Percentiles rank a stretch among this genome's conserved stretches.
Conservation (phyloP, 2,113 vertebrate genomes). For the Clarias magur region DNA sequence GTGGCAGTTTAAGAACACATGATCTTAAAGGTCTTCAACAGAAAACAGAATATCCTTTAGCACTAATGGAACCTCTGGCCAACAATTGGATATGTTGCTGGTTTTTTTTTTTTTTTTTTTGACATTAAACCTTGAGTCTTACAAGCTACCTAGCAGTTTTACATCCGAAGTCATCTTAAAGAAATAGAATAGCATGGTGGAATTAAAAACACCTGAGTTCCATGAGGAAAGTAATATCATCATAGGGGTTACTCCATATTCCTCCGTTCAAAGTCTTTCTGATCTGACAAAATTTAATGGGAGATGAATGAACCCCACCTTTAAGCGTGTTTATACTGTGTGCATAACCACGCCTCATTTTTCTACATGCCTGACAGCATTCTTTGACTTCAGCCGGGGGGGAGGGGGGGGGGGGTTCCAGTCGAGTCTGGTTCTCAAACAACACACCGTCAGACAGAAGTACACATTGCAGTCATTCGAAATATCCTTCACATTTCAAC, state of each 20-base stretch:
- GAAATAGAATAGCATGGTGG: not conserved
- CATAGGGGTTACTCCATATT: not conserved
- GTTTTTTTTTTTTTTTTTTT: not conserved
- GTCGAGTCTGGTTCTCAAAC: not conserved
- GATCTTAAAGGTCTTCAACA: not conserved
- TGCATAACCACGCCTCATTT: conserved; percentile 7
- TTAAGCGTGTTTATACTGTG: not conserved
- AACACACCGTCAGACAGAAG: not conserved
- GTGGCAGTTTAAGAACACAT: not conserved
- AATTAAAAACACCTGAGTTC: not conserved
- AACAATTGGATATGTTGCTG: not conserved
- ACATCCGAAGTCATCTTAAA: not conserved
- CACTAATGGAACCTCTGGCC: not conserved
- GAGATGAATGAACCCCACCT: conserved; percentile 3
- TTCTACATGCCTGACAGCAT: conserved; percentile 35
- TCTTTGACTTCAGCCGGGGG: conserved; percentile 20
- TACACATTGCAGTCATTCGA: not conserved
- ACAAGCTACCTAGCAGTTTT: not conserved
- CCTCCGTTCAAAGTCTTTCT: not conserved
- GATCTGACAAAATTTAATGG: not conserved
- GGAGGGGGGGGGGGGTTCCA: conserved; percentile 12
- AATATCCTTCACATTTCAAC: not conserved
- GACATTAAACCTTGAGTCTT: not conserved
- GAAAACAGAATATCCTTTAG: not conserved
- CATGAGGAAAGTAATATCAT: not conserved